Evolutionary conservation across 23 tunicate genomes (phyloP).

Genomic region (Botrylloides violaceus): DNA sequence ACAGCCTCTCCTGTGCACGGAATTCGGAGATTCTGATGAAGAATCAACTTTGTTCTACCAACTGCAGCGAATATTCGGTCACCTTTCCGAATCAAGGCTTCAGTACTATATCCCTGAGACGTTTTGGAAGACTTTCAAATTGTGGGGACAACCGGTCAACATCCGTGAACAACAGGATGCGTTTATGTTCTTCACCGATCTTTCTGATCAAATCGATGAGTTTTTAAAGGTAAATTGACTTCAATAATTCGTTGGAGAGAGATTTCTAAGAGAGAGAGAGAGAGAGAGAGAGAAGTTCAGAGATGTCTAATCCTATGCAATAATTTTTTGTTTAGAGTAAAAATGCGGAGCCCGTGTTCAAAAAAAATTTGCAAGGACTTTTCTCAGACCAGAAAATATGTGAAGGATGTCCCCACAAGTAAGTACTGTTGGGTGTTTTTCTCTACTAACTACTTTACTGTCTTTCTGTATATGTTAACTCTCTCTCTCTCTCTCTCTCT

Average conservation of each 20-base stretch:
- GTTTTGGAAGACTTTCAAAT: constrained; percentile 76
- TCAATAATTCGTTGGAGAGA: no score
- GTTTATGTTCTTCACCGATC: constrained; percentile 76
- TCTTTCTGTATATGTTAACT: no score
- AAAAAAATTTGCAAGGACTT: constrained; percentile 43
- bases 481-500: no score
- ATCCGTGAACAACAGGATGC: constrained; percentile 95
- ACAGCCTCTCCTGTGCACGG: constrained; percentile 51
- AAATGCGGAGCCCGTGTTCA: constrained; percentile 36
- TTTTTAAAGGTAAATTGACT: constrained; percentile 55
- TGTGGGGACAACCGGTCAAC: constrained; percentile 71
- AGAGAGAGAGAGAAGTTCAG: no score
- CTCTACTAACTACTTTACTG: no score
- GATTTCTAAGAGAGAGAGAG: no score
- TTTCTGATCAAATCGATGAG: constrained; percentile 86
- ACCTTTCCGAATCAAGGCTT: constrained; percentile 56
- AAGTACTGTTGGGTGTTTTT: constrained; percentile 1
- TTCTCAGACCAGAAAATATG: constrained; percentile 92
- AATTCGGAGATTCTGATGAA: constrained; percentile 25
- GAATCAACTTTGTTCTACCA: constrained; percentile 58
- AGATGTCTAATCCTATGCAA: no score
- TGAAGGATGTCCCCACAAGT: constrained; percentile 92
- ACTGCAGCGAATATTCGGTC: constrained; percentile 71
- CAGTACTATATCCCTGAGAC: constrained; percentile 60
- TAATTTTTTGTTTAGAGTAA: constrained; percentile 48